These are phyloP conservation scores for Lamellibrachia luymesi DNA, from an alignment of 1,140 invertebrate genomes.

Conservation along the genomic window DNA sequence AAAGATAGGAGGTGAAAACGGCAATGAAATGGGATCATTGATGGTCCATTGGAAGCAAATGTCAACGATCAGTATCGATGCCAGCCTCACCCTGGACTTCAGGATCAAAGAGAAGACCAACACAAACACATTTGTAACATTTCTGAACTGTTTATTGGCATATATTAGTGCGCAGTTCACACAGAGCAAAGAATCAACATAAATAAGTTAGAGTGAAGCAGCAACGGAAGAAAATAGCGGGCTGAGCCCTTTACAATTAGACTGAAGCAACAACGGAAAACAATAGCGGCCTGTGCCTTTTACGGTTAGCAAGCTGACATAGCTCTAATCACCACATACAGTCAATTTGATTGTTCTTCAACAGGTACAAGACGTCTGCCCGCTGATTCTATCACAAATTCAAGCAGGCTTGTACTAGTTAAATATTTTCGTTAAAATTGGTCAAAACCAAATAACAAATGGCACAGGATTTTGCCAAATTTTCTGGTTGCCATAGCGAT, in stretches of 20 bases:
- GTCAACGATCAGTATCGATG: no score
- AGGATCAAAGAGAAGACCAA: background rate
- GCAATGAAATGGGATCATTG: no score
- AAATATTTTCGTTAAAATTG: background rate
- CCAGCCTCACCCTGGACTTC: no score
- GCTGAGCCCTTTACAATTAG: background rate
- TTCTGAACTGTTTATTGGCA: constrained; percentile 5
- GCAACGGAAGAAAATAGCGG: background rate
- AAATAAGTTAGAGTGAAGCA: background rate
- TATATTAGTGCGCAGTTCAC: background rate
- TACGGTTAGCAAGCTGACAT: background rate
- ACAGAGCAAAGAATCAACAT: background rate
- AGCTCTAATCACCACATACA: background rate
- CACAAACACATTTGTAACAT: background rate
- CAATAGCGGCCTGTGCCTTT: background rate
- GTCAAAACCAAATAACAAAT: background rate
- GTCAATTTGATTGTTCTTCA: background rate
- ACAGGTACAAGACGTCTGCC: background rate
- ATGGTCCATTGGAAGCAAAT: no score
- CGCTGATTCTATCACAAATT: background rate
- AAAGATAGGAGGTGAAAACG: no score
- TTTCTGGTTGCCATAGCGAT: background rate
- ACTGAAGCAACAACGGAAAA: background rate
- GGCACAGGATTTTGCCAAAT: background rate
- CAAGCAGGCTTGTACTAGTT: background rate